phyloP scores from a whole-genome alignment of 2,113 vertebrate genomes.

The Serinus canaria region DNA sequence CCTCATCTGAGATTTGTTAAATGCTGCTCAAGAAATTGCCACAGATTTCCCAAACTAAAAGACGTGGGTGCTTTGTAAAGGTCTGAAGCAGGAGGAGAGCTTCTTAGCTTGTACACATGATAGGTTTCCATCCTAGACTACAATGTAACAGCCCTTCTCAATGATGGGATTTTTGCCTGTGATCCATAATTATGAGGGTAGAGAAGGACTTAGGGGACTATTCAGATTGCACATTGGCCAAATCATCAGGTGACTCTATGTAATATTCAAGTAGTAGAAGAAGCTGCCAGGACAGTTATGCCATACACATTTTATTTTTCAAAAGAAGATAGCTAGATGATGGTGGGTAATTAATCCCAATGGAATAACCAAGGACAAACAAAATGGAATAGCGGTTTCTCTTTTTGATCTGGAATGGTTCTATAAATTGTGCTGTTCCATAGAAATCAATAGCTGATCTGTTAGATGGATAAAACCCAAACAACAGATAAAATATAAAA shows the following conservation, averaged over 20 bases:
- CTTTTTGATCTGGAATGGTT: background rate
- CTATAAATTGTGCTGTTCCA: background rate
- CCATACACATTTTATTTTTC: background rate
- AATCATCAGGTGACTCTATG: background rate
- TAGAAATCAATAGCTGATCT: slow-evolving; percentile 13
- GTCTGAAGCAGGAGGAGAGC: background rate
- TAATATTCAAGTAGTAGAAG: background rate
- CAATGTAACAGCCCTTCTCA: background rate
- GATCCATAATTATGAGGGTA: background rate
- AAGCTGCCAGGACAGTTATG: background rate
- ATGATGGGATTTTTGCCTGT: background rate
- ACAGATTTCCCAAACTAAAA: background rate
- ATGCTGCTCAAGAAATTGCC: background rate
- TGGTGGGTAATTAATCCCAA: background rate
- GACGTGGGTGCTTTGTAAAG: background rate
- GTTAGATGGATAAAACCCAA: background rate
- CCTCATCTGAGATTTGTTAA: background rate
- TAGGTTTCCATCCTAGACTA: background rate
- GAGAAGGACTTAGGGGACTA: background rate
- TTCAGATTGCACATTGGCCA: background rate
- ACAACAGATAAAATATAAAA: slow-evolving; percentile 15
- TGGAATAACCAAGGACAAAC: background rate
- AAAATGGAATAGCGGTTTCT: background rate
- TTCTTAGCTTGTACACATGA: background rate
- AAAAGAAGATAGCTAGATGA: background rate